Base-by-base conservation (phyloP, 2,888 invertebrate genomes). In the Helleia helle region DNA sequence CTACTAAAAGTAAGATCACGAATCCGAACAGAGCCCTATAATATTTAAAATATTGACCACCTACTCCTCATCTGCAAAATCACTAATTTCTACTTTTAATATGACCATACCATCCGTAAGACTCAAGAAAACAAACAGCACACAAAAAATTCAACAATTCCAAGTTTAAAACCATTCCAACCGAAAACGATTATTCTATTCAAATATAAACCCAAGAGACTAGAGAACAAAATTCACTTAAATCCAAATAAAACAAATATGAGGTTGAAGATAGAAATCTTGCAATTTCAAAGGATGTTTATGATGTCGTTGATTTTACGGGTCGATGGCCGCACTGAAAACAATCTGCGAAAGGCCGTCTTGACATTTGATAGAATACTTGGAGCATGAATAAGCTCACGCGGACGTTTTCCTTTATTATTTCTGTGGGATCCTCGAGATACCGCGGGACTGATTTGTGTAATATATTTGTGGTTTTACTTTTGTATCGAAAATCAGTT, bases 281-380 rank as follows among this genome's bases (percentile, higher is more conserved):
- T 56, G 54, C 60, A 48, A 61, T 65, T 58, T 56, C 57, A 62
- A 66, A 68, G 62, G 63, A 65, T 62, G 60, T 65, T 60, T 63
- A 57, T 56, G 56, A 56, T 54, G 60, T 56, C 62, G 60, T 70
- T 71, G 67, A 74, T 75, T 75, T 75, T 66, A 72, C 71, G 74
- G 71, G 59, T 59, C 69, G 65, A 48, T 55, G 65, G 55, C 42
- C 58, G 52, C 62, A 57, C 54, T 61, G 67, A 62, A 68, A 70
- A 71, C 70, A 66, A 71, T 68, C 59, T 59, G 55, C 58, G 58
- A 73, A 68, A 69, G 67, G 68, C 61, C 71, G 63, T 48, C 56
- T 57, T 74, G 77, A 72, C 75, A 76, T 77, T 77, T 77, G 77
- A 77, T 77, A 70, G 72, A 73, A 76, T 67, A 68, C 56, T 62